Conservation (phyloP, 2,797 vertebrate species). For the Crax fasciolata region DNA sequence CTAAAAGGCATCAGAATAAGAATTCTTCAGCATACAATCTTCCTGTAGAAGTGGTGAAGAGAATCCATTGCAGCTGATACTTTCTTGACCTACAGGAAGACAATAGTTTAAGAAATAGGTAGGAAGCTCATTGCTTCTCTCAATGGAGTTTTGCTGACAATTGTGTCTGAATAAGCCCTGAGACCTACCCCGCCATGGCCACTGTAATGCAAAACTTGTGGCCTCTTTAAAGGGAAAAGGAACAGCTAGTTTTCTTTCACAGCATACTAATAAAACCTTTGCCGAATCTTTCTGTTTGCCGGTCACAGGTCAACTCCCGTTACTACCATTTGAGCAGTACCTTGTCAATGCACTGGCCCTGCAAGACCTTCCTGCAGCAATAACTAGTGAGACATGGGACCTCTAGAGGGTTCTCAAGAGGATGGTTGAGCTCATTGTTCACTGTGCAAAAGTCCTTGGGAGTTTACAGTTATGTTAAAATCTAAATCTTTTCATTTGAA, state of each 20-base stretch:
- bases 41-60: neutral
- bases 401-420: constrained; percentile 10
- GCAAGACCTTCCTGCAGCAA: neutral
- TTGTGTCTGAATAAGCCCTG: neutral
- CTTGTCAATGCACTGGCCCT: neutral
- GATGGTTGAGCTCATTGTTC: constrained; percentile 34
- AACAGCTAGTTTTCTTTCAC: neutral
- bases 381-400: neutral
- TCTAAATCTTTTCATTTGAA: constrained; percentile 70
- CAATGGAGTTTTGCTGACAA: neutral
- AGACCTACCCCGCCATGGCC: neutral
- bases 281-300: neutral
- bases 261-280: neutral
- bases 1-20: neutral
- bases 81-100: neutral
- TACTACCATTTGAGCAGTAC: neutral
- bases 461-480: constrained; percentile 73
- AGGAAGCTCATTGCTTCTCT: neutral
- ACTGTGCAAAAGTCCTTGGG: constrained; percentile 70
- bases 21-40: neutral
- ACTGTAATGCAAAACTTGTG: neutral
- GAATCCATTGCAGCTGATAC: neutral
- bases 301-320: neutral
- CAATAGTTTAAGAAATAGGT: neutral
- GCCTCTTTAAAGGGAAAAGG: neutral